Evolutionary conservation across 2,888 invertebrate genomes (phyloP).

Genomic region (Tholera decimalis): DNA sequence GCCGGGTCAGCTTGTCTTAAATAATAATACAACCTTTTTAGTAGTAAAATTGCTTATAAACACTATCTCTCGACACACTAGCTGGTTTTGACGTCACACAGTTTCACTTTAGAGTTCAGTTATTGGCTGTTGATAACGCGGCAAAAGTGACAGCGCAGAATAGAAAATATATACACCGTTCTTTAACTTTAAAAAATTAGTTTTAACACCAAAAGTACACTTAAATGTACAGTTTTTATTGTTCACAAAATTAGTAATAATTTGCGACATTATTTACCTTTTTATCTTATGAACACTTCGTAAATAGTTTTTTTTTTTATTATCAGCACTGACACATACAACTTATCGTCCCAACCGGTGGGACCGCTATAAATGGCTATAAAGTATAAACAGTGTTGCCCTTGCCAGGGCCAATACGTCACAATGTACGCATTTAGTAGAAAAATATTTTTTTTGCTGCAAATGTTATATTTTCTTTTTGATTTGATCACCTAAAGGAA

Average conservation of each 20-base stretch:
- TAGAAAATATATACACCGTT: not conserved
- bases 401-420: no score
- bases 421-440: no score
- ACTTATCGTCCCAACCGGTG: slow-evolving; percentile 16
- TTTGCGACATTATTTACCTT: slow-evolving; percentile 33
- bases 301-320: slow-evolving; percentile 1
- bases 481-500: no score
- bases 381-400: no score
- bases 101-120: not conserved
- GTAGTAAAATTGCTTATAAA: not conserved
- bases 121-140: slow-evolving; percentile 27
- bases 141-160: slow-evolving; percentile 20
- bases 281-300: slow-evolving; percentile 9
- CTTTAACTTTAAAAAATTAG: not conserved
- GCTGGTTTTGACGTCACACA: slow-evolving; percentile 5
- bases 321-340: slow-evolving; percentile 14
- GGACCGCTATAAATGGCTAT: no score
- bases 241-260: not conserved
- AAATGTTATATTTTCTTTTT: no score
- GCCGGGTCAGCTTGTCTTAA: no score
- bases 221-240: not conserved
- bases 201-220: slow-evolving; percentile 3
- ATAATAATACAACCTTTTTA: no score
- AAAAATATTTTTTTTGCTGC: no score
- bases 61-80: slow-evolving; percentile 15